phyloP scores from a whole-genome alignment of 1,140 invertebrate species.

The Diorhabda sublineata region DNA sequence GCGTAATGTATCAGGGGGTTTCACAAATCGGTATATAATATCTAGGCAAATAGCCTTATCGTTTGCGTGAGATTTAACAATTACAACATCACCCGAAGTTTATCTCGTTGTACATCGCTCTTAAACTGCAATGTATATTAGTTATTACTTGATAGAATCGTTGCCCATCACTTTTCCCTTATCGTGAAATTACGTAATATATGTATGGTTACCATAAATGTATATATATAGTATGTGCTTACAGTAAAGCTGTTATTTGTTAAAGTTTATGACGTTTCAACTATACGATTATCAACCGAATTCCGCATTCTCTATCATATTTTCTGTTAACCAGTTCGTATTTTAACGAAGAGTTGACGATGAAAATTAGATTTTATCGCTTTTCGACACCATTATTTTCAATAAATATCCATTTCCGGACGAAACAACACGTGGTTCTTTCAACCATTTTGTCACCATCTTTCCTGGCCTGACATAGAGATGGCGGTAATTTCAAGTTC shows the following conservation, averaged over 20 bases:
- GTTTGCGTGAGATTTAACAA: conserved; percentile 32
- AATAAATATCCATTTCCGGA: conserved; percentile 22
- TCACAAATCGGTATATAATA: conserved; percentile 23
- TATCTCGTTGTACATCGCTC: conserved; percentile 33
- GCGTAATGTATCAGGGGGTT: conserved; percentile 24
- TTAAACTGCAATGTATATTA: conserved; percentile 37
- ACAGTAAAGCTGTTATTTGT: conserved; percentile 18
- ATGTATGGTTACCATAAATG: neutral
- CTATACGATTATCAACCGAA: conserved; percentile 22
- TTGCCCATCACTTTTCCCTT: conserved; percentile 33
- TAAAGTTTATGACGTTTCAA: conserved; percentile 27
- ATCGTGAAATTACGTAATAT: conserved; percentile 15
- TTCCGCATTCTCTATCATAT: conserved; percentile 19
- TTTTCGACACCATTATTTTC: conserved; percentile 21
- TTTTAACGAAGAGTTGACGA: conserved; percentile 8
- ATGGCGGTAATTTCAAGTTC: no score
- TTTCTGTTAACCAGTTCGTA: conserved; percentile 19
- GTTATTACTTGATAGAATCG: conserved; percentile 35
- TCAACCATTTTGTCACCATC: no score
- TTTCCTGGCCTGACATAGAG: no score
- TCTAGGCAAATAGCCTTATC: conserved; percentile 26
- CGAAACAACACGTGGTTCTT: conserved; percentile 5
- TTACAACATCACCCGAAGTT: conserved; percentile 35
- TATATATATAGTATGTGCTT: conserved; percentile 4
- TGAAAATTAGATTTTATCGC: conserved; percentile 12